Evolutionary conservation across 1,140 invertebrate species (phyloP), one percentile per base, ranked within the genome.

Genomic region (Drosophila ambigua): DNA sequence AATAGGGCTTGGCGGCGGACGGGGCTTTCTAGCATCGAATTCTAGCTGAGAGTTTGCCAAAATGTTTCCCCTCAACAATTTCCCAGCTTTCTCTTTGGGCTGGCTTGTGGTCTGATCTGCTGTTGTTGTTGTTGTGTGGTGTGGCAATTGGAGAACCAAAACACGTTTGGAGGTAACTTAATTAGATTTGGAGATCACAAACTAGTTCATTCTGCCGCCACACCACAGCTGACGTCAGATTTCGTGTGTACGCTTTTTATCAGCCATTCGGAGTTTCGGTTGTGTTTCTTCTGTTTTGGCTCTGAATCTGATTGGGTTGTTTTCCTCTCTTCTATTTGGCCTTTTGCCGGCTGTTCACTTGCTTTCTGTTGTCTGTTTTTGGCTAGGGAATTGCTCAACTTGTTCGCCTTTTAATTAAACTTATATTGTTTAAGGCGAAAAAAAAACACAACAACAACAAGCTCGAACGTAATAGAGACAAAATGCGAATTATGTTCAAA

Each of bases 341-440:
- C 52, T 55, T 73, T 61, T 65, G 62, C 52, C 79, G 76, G 61
- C 63, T 60, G 44, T 48, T 58, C 20, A 65, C 53, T 53, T 72
- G 48, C 31, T 53, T 28, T 65, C 23, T 61, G 75, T 64, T 46
- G 49, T 62, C 62, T 76, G 35, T 39, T 74, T 74, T 73, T 73
- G 50, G 68, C 26, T 4, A 9, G 26, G 31, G 49, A 41, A 65
- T 74, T 54, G 55, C 35, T 50, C 51, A 67, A 77, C 77, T 67
- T 81, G 68, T 85, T 81, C 59, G 74, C 74, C 74, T 68, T 74
- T 87, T 85, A 87, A 87, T 87, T 87, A 87, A 83, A 79, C 76
- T 63, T 73, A 71, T 49, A 79, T 43, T 39, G 66, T 44, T 35
- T 35, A 20, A 7, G 72, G 64, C 66, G n/a, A 68, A 71, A 63